A percentile compares a stretch with the other conserved stretches of the same genome.
These are phyloP conservation scores for Argyrosomus japonicus DNA, from an alignment of 2,113 vertebrate genomes.

Conservation along the genomic window DNA sequence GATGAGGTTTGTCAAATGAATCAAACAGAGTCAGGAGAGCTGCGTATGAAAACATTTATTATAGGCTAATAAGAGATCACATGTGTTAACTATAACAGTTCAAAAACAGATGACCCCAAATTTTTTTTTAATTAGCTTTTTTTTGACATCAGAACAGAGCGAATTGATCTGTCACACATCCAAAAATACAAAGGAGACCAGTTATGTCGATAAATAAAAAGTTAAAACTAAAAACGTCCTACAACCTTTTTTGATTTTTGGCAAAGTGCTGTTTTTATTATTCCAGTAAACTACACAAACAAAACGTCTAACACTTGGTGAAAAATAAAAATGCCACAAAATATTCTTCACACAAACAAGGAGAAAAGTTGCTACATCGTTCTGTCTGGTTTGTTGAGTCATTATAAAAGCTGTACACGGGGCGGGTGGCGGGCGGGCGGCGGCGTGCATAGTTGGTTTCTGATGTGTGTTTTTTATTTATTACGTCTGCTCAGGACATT, in stretches of 20 bases:
- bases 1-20: no score
- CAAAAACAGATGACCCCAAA: slow-evolving; percentile 73
- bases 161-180: slow-evolving; percentile 81
- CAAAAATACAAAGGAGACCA: slow-evolving; percentile 67
- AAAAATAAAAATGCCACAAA: slow-evolving; percentile 80
- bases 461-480: slow-evolving; percentile 83
- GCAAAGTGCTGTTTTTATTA: slow-evolving; percentile 92
- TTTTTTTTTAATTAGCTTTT: slow-evolving; percentile 53
- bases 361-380: slow-evolving; percentile 86
- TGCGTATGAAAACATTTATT: slow-evolving; percentile 85
- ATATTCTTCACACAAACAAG: slow-evolving; percentile 79
- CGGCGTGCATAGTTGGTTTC: slow-evolving; percentile 90
- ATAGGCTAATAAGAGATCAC: slow-evolving; percentile 74
- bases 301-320: slow-evolving; percentile 76
- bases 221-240: slow-evolving; percentile 70
- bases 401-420: slow-evolving; percentile 80
- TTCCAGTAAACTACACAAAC: slow-evolving; percentile 87
- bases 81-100: slow-evolving; percentile 77
- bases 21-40: not conserved
- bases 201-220: slow-evolving; percentile 79
- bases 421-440: slow-evolving; percentile 81
- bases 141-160: slow-evolving; percentile 69
- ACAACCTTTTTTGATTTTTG: slow-evolving; percentile 86
- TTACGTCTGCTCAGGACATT: slow-evolving; percentile 62
- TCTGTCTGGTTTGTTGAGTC: slow-evolving; percentile 75